Evolutionary conservation across 2,797 vertebrate genomes (phyloP), one percentile per base, ranked within the genome.

Genomic region (Parauchenoglanis punctatus): DNA sequence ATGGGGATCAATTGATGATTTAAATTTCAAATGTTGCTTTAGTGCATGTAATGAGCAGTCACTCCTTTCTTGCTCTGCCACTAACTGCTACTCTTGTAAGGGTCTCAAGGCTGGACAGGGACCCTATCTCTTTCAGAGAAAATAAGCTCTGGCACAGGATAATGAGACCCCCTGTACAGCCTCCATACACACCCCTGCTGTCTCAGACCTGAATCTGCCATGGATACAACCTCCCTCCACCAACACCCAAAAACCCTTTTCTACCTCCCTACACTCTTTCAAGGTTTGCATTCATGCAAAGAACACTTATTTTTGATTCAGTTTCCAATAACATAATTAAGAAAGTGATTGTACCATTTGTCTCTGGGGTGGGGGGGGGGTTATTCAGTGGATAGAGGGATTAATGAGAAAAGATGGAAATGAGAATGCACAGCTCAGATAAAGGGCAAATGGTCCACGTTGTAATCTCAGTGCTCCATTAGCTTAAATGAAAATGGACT

Each of bases 131-230:
- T 84, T 90, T 88, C 85, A 73, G 77, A 75, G 59, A 87, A 92
- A 90, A 88, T 65, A 40, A 92, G 90, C 87, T 82, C 92, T 93
- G 92, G 90, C 89, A 91, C 86, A 93, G 88, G 93, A 94, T 95
- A 96, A 96, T 95, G 95, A 93, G 88, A 68, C 91, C 89, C 91
- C 93, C 92, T 85, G 90, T 92, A 88, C 91, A 49, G 91, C 87
- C 89, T 91, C 85, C 80, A 75, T 88, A 91, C 89, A 89, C 91
- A 90, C 89, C 88, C 90, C 84, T 44, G 31, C 89, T 85, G 92
- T 89, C 90, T 94, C 88, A 89, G 90, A 92, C 87, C 87, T 87
- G 91, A 89, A 91, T 89, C 90, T 89, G 87, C 87, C 61, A 63
- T 82, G 91, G 89, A 91, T 91, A 86, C 88, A 80, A 92, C 1